Base-by-base conservation (phyloP, 1,140 invertebrate species). In the Neodiprion lecontei region DNA sequence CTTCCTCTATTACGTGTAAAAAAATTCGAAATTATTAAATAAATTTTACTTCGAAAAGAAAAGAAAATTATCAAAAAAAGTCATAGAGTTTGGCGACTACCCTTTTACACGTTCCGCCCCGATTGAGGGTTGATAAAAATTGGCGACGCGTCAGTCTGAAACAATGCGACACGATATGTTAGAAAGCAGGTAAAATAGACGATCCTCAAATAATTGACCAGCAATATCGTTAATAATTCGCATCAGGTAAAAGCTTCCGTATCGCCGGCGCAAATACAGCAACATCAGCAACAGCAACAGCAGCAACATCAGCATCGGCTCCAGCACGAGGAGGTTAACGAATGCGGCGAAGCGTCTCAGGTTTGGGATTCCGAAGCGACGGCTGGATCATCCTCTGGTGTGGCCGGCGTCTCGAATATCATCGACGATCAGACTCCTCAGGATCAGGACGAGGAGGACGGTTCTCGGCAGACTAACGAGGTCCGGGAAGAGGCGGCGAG, bases 391-490 rank as follows among this genome's bases (percentile, higher is more conserved):
- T 28, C 70, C 73, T 74, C 73, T 69, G 49, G 75, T 4, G 53
- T 73, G 10, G 61, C 28, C 2, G 28, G 28, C 67, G 11, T 28
- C 40, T 17, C 47, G 65, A 9, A 40, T 40, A 12, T 61, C 5
- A 12, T 61, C 11, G 5, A 61, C 5, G 53, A 61, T 17, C 53
- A 70, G 69, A 65, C 1, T 69, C 72, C 10, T 11, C 67, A 73
- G 49, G 77, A 76, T 1, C 67, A 70, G 72, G 76, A 79, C 79
- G 73, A 72, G 53, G 69, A 9, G 11, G 74, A 74, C 5, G 78
- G 81, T 1, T 47, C 70, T 12, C 75, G 72, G 0, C 9, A 71
- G 70, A 8, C 7, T 14, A 47, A 4, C 23, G 67, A 70, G 69
- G 61, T 21, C 4, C 9, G 7, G 65, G 68, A 71, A 14, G 67